These are phyloP conservation scores for Synanthedon vespiformis DNA, from an alignment of 2,888 invertebrate genomes.

Conservation along the genomic window DNA sequence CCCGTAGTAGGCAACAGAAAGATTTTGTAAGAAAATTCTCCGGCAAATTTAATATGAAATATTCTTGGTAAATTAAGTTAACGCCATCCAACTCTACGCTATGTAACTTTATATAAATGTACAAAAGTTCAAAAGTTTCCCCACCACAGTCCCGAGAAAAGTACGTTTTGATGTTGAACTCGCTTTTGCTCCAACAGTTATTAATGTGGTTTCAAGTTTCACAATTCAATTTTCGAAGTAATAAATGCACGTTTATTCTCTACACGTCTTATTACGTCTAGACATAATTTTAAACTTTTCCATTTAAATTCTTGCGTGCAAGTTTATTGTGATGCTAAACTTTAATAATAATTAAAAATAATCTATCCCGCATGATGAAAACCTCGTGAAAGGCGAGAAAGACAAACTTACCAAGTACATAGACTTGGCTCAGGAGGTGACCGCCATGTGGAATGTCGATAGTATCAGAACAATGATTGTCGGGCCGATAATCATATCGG, in stretches of 20 bases:
- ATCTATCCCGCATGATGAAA: too few species aligned
- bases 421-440: too few species aligned
- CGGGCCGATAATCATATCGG: too few species aligned
- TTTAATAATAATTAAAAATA: too few species aligned
- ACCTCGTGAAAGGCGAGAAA: too few species aligned
- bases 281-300: slow-evolving; percentile 1
- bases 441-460: too few species aligned
- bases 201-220: slow-evolving; percentile 3
- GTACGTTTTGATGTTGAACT: slow-evolving; percentile 3
- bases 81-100: not conserved
- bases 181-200: slow-evolving; percentile 1
- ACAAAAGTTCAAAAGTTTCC: not conserved
- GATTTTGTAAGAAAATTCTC: not conserved
- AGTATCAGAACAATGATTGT: too few species aligned
- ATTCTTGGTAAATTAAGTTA: not conserved
- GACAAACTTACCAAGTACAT: too few species aligned
- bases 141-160: slow-evolving; percentile 1
- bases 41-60: not conserved
- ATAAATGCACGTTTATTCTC: slow-evolving; percentile 1
- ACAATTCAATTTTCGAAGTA: slow-evolving; percentile 1
- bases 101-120: not conserved
- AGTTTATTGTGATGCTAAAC: not conserved
- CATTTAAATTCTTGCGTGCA: not conserved
- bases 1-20: not conserved
- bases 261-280: slow-evolving; percentile 1